Conservation (phyloP, 1,140 invertebrate species). For the Ganaspis sp. region DNA sequence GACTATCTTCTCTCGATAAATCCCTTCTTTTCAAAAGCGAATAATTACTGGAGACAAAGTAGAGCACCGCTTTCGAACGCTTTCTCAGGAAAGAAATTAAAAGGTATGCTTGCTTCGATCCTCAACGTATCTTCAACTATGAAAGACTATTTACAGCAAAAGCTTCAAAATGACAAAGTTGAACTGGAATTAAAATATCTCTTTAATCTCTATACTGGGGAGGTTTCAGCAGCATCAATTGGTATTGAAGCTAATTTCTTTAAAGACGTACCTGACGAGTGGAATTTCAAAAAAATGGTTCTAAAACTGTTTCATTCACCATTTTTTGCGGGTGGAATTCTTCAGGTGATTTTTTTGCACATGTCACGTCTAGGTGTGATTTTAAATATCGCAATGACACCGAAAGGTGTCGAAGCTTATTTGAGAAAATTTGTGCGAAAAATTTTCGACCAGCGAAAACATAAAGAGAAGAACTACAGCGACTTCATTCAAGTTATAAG, state of each 20-base stretch:
- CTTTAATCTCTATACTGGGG: slow-evolving; percentile 72
- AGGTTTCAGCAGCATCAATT: slow-evolving; percentile 75
- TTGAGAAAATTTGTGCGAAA: slow-evolving; percentile 23
- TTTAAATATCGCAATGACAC: not conserved
- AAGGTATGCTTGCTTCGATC: slow-evolving; percentile 33
- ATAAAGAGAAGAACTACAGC: not conserved
- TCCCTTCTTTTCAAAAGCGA: slow-evolving; percentile 60
- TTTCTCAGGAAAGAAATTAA: slow-evolving; percentile 51
- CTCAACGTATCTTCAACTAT: slow-evolving; percentile 45
- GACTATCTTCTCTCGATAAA: slow-evolving; percentile 58
- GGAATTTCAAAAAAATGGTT: slow-evolving; percentile 34
- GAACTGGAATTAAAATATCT: slow-evolving; percentile 65
- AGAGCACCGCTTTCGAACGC: slow-evolving; percentile 42
- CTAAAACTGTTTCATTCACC: not conserved
- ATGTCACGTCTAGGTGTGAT: not conserved
- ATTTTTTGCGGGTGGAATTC: not conserved
- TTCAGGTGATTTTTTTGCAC: not conserved
- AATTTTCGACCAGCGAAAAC: not conserved
- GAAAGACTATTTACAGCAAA: slow-evolving; percentile 30
- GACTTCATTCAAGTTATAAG: slow-evolving; percentile 47
- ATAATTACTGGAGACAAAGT: slow-evolving; percentile 42
- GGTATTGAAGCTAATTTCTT: slow-evolving; percentile 66
- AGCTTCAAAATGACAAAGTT: not conserved
- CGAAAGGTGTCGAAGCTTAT: not conserved
- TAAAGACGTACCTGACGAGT: slow-evolving; percentile 48